A percentile compares a stretch with the other conserved stretches of the same genome.
phyloP scores from a whole-genome alignment of 2,888 invertebrate genomes.

The Ganaspis brasiliensis region DNA sequence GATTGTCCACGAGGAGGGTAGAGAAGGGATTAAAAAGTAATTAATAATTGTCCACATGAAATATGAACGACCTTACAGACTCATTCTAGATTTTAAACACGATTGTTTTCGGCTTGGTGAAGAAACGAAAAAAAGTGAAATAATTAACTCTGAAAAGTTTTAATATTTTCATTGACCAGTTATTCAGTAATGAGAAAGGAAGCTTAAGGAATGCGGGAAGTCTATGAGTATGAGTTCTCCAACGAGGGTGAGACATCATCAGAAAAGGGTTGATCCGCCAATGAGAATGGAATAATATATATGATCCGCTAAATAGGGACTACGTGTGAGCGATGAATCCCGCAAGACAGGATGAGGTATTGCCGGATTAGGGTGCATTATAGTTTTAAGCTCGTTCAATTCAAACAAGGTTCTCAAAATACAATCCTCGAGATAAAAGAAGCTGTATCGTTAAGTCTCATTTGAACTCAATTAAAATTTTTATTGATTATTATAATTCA shows the following conservation, averaged over 20 bases:
- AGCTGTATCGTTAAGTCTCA: too few species aligned
- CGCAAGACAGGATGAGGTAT: slow-evolving; percentile 77
- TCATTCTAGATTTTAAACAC: too few species aligned
- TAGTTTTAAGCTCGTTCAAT: slow-evolving; percentile 76
- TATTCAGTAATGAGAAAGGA: slow-evolving; percentile 19
- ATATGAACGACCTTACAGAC: too few species aligned
- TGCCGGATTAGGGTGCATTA: slow-evolving; percentile 76
- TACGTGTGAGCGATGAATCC: slow-evolving; percentile 75
- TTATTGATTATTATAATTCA: too few species aligned
- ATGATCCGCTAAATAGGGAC: slow-evolving; percentile 76
- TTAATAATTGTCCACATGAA: too few species aligned
- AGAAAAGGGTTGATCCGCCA: slow-evolving; percentile 67
- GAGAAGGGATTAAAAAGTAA: too few species aligned
- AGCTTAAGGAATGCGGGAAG: slow-evolving; percentile 4
- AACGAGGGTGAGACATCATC: slow-evolving; percentile 34
- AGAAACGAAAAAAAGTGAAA: too few species aligned
- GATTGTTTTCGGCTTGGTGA: too few species aligned
- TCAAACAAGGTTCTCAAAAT: slow-evolving; percentile 75
- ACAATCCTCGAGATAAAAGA: not conserved
- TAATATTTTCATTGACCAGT: not conserved
- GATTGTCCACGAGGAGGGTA: too few species aligned
- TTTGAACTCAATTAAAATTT: too few species aligned
- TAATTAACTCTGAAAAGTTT: too few species aligned
- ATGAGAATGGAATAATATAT: slow-evolving; percentile 73
- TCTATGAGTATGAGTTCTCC: not conserved